Evolutionary conservation across 2,797 vertebrate species (phyloP), one percentile per base, ranked within the genome.

Genomic region (Antennarius maculatus): DNA sequence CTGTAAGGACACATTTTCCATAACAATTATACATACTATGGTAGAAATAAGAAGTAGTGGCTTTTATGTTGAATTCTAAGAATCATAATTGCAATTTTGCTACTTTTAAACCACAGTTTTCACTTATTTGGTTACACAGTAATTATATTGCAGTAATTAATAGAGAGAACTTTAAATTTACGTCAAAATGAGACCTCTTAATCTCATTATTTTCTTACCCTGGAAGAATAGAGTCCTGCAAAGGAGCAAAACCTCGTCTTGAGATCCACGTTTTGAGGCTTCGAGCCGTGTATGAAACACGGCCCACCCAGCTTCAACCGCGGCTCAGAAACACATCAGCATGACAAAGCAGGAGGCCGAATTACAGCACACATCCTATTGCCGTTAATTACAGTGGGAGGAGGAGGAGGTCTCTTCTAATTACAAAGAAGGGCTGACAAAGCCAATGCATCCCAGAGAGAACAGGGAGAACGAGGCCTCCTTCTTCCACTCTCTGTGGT

Each of bases 351-450:
- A 69, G 77, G 81, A 78, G 82, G 81, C 76, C 75, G 74, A 82
- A 77, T 86, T 79, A 87, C 82, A 76, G 66, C 75, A 86, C 76
- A 82, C 86, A 84, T 84, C 77, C 82, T 77, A 76, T 81, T 77
- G 66, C 76, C 86, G 86, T 84, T 89, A 88, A 91, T 92, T 90
- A 91, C 81, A 76, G 81, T 56, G 70, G 72, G 68, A 84, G 80
- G 81, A 84, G 80, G 81, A 78, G 74, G 82, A 87, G 86, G 83
- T 73, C 74, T 74, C 66, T 77, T 76, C 62, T 91, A 90, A 92
- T 92, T 88, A 87, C 83, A 85, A 78, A 80, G 82, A 86, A 81
- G 76, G 80, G 82, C 88, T 82, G 87, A 89, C 83, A 58, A 84
- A 86, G 87, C 85, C 67, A 59, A 28, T 23, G 23, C 77, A 62